Conservation (phyloP, 2,113 vertebrate genomes). For the Lipophrys pholis region DNA sequence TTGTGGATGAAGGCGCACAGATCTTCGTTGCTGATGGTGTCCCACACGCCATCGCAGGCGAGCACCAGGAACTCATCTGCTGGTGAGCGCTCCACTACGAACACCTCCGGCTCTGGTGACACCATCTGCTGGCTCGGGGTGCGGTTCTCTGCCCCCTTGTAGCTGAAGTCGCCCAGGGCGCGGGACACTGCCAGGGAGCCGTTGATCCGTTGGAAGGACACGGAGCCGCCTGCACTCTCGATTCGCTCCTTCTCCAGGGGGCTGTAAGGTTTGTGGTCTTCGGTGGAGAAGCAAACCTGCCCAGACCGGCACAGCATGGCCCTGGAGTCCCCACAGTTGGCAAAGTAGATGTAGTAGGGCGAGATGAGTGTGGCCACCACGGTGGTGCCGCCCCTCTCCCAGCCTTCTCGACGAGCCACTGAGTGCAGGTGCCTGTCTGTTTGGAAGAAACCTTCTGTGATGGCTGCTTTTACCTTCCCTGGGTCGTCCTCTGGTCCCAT, state of each 20-base stretch:
- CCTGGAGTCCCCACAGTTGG: constrained; percentile 87
- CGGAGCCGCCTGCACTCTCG: constrained; percentile 84
- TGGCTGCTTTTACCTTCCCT: constrained; percentile 73
- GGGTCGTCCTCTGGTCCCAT: constrained; percentile 79
- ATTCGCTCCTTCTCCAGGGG: constrained; percentile 87
- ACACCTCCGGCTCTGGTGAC: constrained; percentile 87
- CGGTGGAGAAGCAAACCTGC: constrained; percentile 84
- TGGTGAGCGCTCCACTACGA: constrained; percentile 78
- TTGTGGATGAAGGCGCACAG: constrained; percentile 84
- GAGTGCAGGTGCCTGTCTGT: constrained; percentile 83
- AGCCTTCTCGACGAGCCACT: constrained; percentile 79
- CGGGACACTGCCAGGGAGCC: constrained; percentile 88
- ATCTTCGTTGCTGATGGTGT: constrained; percentile 83
- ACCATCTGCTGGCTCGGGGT: constrained; percentile 84
- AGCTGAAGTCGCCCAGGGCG: constrained; percentile 87
- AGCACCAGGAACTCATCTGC: constrained; percentile 87
- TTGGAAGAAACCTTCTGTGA: constrained; percentile 80
- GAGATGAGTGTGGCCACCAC: constrained; percentile 83
- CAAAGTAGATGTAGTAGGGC: constrained; percentile 84
- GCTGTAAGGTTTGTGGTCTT: constrained; percentile 86
- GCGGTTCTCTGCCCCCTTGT: constrained; percentile 85
- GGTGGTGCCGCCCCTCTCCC: constrained; percentile 85
- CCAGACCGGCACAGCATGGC: constrained; percentile 84
- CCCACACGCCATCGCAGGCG: constrained; percentile 89
- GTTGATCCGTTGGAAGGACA: constrained; percentile 84